phyloP scores from a whole-genome alignment of 2,888 invertebrate species.

The Odontomyia ornata region DNA sequence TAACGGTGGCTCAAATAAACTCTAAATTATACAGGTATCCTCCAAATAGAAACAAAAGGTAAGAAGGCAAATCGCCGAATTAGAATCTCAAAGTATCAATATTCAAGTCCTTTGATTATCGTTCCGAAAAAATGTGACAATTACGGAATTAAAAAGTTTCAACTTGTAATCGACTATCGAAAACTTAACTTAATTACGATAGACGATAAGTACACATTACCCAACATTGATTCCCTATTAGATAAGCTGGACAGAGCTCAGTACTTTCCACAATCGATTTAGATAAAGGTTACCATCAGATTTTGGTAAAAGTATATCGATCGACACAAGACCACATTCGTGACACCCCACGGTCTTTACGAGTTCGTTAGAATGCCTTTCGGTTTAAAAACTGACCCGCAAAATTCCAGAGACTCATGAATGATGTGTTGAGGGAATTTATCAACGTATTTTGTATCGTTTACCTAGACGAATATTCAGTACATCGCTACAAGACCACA shows the following conservation, averaged over 20 bases:
- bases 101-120: not conserved
- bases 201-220: not conserved
- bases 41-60: not conserved
- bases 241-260: not conserved
- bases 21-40: not conserved
- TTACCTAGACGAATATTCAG: no score
- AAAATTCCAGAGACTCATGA: no score
- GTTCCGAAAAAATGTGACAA: not conserved
- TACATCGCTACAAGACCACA: no score
- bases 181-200: not conserved
- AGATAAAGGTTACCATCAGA: not conserved
- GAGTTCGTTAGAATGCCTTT: no score
- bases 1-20: not conserved
- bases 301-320: not conserved
- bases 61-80: not conserved
- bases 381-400: not conserved
- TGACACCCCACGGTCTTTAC: no score
- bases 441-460: no score
- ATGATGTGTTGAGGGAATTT: no score
- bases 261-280: not conserved
- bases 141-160: not conserved
- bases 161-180: not conserved
- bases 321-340: no score
- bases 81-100: not conserved
- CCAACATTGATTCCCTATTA: not conserved